These are phyloP conservation scores for Hetaerina titia DNA, from an alignment of 2,888 invertebrate genomes.

Conservation along the genomic window DNA sequence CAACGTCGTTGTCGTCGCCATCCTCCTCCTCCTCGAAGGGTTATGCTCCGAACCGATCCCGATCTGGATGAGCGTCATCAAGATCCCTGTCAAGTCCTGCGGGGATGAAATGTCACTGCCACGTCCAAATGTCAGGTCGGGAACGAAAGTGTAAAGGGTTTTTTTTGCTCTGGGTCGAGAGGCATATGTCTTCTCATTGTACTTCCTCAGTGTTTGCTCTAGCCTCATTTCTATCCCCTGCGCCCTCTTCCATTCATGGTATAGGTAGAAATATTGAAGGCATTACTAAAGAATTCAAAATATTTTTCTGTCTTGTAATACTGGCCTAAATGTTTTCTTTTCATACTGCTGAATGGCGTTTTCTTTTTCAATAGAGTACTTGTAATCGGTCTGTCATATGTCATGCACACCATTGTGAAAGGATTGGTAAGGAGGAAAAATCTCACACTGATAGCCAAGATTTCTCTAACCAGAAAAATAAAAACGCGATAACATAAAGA, in stretches of 20 bases:
- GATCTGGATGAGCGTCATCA: conserved; percentile 39
- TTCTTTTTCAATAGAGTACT: no score
- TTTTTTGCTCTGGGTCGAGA: neutral
- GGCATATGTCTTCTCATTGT: conserved; percentile 3
- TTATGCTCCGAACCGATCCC: conserved; percentile 39
- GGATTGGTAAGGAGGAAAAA: no score
- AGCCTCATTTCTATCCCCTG: neutral
- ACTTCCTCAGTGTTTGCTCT: neutral
- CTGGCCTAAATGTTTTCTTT: no score
- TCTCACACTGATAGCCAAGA: no score
- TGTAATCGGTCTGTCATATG: no score
- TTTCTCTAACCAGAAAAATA: no score
- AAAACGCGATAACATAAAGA: no score
- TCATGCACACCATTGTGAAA: no score
- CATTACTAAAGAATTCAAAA: neutral
- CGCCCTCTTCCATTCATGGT: neutral
- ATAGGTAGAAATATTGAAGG: neutral
- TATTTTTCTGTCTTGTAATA: neutral
- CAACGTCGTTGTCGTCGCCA: neutral
- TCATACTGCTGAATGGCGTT: no score
- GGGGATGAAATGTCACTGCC: conserved; percentile 38
- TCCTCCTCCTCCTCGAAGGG: neutral
- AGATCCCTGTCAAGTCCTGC: neutral
- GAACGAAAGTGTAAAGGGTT: conserved; percentile 60
- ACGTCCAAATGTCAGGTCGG: conserved; percentile 51